phyloP scores from a whole-genome alignment of 1,140 invertebrate genomes.

The Whitmania pigra region DNA sequence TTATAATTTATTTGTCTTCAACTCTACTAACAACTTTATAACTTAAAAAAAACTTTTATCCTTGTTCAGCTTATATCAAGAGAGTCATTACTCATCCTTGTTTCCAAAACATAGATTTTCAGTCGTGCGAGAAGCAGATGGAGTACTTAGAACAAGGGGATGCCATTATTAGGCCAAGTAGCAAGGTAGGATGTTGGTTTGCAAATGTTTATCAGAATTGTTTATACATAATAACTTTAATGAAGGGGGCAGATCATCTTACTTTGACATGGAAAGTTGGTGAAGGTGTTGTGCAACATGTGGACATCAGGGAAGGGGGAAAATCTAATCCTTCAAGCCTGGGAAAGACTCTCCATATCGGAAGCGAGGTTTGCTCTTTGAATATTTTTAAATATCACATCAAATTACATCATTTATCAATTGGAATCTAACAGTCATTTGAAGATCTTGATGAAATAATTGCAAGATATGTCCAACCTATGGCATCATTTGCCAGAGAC shows the following conservation, averaged over 20 bases:
- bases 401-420: no score
- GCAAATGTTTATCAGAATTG: neutral
- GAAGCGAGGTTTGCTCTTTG: constrained; percentile 31
- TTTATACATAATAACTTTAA: neutral
- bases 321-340: constrained; percentile 93
- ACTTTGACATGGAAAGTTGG: constrained; percentile 97
- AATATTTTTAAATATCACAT: no score
- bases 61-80: constrained; percentile 53
- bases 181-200: constrained; percentile 52
- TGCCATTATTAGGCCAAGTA: constrained; percentile 85
- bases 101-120: constrained; percentile 90
- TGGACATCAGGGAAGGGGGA: constrained; percentile 84
- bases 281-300: constrained; percentile 84
- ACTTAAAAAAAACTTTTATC: neutral
- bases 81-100: constrained; percentile 92
- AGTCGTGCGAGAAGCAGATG: constrained; percentile 80
- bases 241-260: constrained; percentile 73
- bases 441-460: constrained; percentile 99
- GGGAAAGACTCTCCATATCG: constrained; percentile 60
- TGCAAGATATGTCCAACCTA: constrained; percentile 83
- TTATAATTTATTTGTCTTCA: no score
- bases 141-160: constrained; percentile 86
- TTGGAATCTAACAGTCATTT: constrained; percentile 53
- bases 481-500: constrained; percentile 81
- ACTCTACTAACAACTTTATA: neutral